Percentiles rank a stretch among this genome's conserved stretches.
Conservation (phyloP, 1,140 invertebrate species). For the Penaeus vannamei region DNA sequence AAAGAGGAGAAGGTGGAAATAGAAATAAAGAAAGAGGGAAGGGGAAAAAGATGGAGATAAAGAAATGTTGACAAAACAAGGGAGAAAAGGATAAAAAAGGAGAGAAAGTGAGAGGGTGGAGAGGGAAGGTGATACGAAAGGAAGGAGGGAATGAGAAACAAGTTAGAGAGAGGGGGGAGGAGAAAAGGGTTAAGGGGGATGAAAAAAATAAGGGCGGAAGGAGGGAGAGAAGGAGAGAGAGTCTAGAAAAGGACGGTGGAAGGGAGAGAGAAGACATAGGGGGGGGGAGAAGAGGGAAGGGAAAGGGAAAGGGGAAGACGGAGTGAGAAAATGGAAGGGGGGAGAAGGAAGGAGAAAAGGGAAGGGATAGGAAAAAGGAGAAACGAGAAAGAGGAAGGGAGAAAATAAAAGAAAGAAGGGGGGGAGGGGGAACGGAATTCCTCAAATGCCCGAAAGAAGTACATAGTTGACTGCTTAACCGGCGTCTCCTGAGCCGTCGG, state of each 20-base stretch:
- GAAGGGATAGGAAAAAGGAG: too few species aligned
- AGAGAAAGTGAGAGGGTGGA: neutral
- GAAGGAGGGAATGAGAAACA: neutral
- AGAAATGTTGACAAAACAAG: neutral
- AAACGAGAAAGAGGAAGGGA: neutral
- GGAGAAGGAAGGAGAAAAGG: neutral
- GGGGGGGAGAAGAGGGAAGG: neutral
- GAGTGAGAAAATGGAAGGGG: neutral
- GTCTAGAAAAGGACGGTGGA: too few species aligned
- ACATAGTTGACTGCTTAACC: too few species aligned
- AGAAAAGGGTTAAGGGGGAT: neutral
- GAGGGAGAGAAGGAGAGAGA: neutral
- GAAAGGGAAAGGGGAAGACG: neutral
- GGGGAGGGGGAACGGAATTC: too few species aligned
- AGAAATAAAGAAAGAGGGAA: neutral
- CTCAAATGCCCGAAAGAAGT: too few species aligned
- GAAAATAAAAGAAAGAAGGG: neutral
- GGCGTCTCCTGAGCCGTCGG: too few species aligned
- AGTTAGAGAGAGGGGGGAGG: too few species aligned
- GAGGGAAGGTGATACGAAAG: neutral
- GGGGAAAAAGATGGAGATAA: neutral
- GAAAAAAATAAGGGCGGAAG: too few species aligned
- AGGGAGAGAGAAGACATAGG: too few species aligned
- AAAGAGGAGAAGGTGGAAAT: neutral
- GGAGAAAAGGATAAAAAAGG: neutral